Percentiles rank a stretch among this genome's conserved stretches.
phyloP scores from a whole-genome alignment of 2,888 invertebrate species.

The Gymnoscelis rufifasciata region DNA sequence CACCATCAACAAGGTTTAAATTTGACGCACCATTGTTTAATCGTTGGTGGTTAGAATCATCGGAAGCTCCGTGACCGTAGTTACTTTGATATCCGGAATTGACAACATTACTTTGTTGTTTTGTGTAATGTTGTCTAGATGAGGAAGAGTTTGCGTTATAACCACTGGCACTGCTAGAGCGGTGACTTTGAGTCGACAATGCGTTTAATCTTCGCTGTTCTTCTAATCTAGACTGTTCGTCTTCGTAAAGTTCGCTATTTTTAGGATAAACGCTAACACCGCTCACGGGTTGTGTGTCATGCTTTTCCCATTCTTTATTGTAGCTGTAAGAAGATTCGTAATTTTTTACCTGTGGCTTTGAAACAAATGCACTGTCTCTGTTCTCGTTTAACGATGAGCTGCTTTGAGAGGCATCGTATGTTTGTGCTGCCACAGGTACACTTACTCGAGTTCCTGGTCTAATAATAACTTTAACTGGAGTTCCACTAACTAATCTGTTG shows the following conservation, averaged over 20 bases:
- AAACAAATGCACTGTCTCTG: conserved; percentile 40
- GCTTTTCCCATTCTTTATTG: conserved; percentile 70
- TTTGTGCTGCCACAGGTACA: conserved; percentile 54
- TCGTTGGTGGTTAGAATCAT: conserved; percentile 13
- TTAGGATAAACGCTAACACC: conserved; percentile 30
- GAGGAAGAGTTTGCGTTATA: conserved; percentile 44
- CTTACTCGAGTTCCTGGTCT: conserved; percentile 56
- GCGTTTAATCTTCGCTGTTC: conserved; percentile 30
- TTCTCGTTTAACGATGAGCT: conserved; percentile 44
- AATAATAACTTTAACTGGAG: conserved; percentile 53
- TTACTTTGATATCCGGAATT: background rate
- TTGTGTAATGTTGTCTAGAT: conserved; percentile 42
- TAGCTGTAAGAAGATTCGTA: conserved; percentile 68
- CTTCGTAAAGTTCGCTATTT: conserved; percentile 57
- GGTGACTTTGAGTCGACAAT: conserved; percentile 36
- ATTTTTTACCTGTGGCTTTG: conserved; percentile 47
- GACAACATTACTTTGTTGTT: conserved; percentile 28
- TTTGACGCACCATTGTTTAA: conserved; percentile 21
- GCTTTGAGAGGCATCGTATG: conserved; percentile 37
- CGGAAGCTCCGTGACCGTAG: conserved; percentile 11
- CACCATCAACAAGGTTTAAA: conserved; percentile 39
- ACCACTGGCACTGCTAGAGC: conserved; percentile 37
- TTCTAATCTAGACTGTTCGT: conserved; percentile 36
- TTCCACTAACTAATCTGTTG: conserved; percentile 39
- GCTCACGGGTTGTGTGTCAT: conserved; percentile 45